phyloP scores from a whole-genome alignment of 2,113 vertebrate genomes.

The Oncorhynchus clarkii region DNA sequence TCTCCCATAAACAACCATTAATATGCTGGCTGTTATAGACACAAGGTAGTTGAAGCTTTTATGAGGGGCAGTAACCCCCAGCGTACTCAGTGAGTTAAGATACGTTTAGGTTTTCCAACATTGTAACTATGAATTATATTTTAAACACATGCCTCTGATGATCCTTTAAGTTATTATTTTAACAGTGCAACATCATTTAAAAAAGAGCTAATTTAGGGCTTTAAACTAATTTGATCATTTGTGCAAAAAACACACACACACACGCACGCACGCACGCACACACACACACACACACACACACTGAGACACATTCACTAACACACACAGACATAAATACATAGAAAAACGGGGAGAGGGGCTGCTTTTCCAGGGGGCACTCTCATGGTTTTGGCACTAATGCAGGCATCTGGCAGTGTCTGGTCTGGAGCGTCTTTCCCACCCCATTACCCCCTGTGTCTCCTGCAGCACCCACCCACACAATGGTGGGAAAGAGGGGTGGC shows the following conservation, averaged over 20 bases:
- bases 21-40: not conserved
- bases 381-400: conserved; percentile 87
- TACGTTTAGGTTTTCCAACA: too few relatives aligned
- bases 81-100: too few relatives aligned
- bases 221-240: not conserved
- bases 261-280: conserved; percentile 49
- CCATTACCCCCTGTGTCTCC: conserved; percentile 53
- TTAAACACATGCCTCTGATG: too few relatives aligned
- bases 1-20: not conserved
- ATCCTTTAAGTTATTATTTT: not conserved
- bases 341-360: conserved; percentile 62
- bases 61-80: not conserved
- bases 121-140: too few relatives aligned
- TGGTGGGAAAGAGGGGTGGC: conserved; percentile 84
- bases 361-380: conserved; percentile 81
- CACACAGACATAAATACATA: conserved; percentile 65
- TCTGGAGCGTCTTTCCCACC: conserved; percentile 61
- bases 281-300: not conserved
- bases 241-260: conserved; percentile 21
- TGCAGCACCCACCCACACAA: conserved; percentile 61
- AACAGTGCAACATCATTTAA: not conserved
- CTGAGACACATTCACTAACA: conserved; percentile 16
- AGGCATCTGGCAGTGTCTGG: conserved; percentile 90
- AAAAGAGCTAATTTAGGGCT: not conserved
- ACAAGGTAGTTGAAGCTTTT: not conserved